Evolutionary conservation across 2,797 vertebrate genomes (phyloP), one percentile per base, ranked within the genome.

Genomic region (Spinibarbus caldwelli): DNA sequence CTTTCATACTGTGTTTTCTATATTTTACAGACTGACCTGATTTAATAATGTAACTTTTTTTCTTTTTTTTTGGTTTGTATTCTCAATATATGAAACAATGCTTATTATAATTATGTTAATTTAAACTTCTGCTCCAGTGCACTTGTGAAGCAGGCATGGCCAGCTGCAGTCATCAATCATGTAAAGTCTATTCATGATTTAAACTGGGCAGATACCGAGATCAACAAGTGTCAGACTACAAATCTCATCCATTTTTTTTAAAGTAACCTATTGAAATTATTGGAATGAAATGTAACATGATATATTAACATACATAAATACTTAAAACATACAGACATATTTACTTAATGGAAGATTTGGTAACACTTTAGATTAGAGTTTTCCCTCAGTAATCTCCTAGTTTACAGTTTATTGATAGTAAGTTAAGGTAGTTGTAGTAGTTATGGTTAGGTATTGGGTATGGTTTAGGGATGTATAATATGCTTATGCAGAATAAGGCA

Each of bases 81-180:
- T 64, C 26, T 19, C 5, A 26, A 26, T 38, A 47, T 19, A 26
- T 15, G 2, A 64, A 83, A 36, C 11, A 54, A 49, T 9, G 9
- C 2, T 54, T 26, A 31, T 67, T 41, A 12, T 52, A 21, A 67
- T 43, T 43, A 23, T 45, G 26, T 21, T 41, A 21, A 52, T 67
- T 26, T 26, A 38, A 49, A 67, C 11, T 19, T 21, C 6, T 83
- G 47, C 45, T 36, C 34, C 45, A 11, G 31, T n/a, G 41, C 66
- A 81, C 66, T 9, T 81, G 31, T 67, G 43, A 79, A 80, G 52
- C 70, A 76, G 38, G 26, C 62, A 36, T 9, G 12, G 31, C 31
- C 82, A 76, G 57, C 21, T 41, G 59, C 57, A 49, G 15, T 76
- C 82, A 52, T 77, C 47, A 78, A 31, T 15, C 62, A 77, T 81